Evolutionary conservation across 2,797 vertebrate species (phyloP).

Genomic region (Cossypha dichroa): DNA sequence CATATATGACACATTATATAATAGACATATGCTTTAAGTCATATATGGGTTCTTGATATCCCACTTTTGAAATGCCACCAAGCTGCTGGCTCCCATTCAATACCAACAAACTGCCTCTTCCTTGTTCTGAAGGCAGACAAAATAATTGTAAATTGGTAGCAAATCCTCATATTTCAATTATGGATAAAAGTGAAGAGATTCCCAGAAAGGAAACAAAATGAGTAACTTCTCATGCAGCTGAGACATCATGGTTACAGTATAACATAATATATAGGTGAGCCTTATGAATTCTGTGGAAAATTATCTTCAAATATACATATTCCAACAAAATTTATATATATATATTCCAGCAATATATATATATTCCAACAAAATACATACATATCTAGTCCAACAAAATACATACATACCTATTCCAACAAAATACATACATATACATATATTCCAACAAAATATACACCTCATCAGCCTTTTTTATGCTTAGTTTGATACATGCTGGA

Average conservation of each 20-base stretch:
- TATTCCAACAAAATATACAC: neutral
- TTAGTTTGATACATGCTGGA: neutral
- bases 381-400: neutral
- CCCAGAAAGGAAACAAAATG: neutral
- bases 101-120: neutral
- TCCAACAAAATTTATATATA: rapidly evolving
- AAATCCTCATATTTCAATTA: neutral
- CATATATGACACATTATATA: neutral
- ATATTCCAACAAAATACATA: neutral
- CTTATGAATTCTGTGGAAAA: neutral
- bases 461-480: neutral
- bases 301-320: neutral
- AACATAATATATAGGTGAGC: neutral
- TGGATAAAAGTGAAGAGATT: neutral
- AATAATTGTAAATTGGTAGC: neutral
- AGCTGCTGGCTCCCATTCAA: neutral
- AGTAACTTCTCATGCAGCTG: neutral
- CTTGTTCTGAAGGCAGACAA: neutral
- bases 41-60: neutral
- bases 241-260: neutral
- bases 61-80: neutral
- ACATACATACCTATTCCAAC: neutral
- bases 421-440: neutral
- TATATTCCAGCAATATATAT: neutral
- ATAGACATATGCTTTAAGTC: neutral